These are phyloP conservation scores for Sceloporus tristichus DNA, from an alignment of 2,113 vertebrate species.

Conservation along the genomic window DNA sequence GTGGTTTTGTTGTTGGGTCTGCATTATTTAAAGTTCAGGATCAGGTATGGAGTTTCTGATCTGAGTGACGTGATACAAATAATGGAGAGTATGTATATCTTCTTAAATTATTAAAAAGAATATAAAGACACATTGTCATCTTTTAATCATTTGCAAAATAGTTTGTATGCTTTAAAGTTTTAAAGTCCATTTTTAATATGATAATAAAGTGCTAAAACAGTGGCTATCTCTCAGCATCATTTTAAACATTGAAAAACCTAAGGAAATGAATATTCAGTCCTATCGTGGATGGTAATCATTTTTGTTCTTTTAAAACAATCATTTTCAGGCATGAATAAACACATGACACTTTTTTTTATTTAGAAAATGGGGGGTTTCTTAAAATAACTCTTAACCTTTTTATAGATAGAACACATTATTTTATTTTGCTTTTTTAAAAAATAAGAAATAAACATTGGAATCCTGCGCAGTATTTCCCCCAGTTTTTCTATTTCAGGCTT, in stretches of 20 bases:
- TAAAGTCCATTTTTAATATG: constrained; percentile 17
- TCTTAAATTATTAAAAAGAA: constrained; percentile 47
- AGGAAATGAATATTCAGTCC: not conserved
- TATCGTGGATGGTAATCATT: not conserved
- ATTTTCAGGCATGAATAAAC: constrained; percentile 19
- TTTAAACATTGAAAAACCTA: not conserved
- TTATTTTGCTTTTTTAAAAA: constrained; percentile 33
- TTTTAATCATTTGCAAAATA: constrained; percentile 25
- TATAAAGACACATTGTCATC: constrained; percentile 38
- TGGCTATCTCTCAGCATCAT: not conserved
- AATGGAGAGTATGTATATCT: constrained; percentile 38
- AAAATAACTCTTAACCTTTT: not conserved
- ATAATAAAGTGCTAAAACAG: not conserved
- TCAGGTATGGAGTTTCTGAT: constrained; percentile 47
- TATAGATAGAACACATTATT: constrained; percentile 11
- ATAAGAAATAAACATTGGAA: not conserved
- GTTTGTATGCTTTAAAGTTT: constrained; percentile 25
- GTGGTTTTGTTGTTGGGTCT: constrained; percentile 39
- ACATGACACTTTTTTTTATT: not conserved
- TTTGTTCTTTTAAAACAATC: not conserved
- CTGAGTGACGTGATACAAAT: constrained; percentile 34
- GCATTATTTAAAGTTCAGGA: constrained; percentile 27
- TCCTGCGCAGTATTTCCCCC: not conserved
- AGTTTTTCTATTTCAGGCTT: not conserved
- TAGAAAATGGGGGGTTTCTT: not conserved